Evolutionary conservation across 2,888 invertebrate species (phyloP).

Genomic region (Crepidodera aurea): DNA sequence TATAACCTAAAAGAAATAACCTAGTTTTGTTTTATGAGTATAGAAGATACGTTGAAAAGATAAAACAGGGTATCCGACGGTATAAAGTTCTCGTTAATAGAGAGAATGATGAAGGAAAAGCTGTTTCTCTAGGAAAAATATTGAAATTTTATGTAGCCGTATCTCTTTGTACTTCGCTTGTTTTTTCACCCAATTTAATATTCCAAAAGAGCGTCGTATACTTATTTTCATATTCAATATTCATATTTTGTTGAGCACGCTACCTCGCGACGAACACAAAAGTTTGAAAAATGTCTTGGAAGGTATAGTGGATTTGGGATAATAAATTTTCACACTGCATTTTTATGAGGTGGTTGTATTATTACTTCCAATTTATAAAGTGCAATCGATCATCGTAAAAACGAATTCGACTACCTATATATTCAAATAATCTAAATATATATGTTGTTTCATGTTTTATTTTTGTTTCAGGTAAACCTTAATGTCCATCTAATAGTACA

Average conservation of each 20-base stretch:
- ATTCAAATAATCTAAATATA: too few species aligned
- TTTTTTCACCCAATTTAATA: constrained; percentile 34
- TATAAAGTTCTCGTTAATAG: constrained; percentile 15
- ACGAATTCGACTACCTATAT: neutral
- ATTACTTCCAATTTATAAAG: constrained; percentile 38
- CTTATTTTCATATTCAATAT: constrained; percentile 34
- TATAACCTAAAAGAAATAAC: neutral
- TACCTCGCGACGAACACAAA: constrained; percentile 20
- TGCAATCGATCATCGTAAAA: constrained; percentile 35
- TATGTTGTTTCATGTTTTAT: too few species aligned
- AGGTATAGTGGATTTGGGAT: constrained; percentile 32
- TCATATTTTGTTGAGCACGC: constrained; percentile 27
- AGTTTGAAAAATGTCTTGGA: constrained; percentile 36
- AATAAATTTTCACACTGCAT: constrained; percentile 40
- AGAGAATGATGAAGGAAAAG: constrained; percentile 15
- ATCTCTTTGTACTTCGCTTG: constrained; percentile 26
- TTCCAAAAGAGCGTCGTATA: constrained; percentile 25
- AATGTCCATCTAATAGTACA: too few species aligned
- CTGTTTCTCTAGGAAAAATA: constrained; percentile 23
- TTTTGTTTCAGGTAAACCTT: too few species aligned
- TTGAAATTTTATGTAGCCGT: constrained; percentile 30
- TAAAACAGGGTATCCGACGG: constrained; percentile 9
- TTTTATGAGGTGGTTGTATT: constrained; percentile 42
- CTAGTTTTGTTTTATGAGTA: constrained; percentile 7
- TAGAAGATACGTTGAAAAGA: constrained; percentile 15